A percentile compares a stretch with the other conserved stretches of the same genome.
These are phyloP conservation scores for Orthonychiurus folsomi DNA, from an alignment of 2,888 invertebrate genomes.

Conservation along the genomic window DNA sequence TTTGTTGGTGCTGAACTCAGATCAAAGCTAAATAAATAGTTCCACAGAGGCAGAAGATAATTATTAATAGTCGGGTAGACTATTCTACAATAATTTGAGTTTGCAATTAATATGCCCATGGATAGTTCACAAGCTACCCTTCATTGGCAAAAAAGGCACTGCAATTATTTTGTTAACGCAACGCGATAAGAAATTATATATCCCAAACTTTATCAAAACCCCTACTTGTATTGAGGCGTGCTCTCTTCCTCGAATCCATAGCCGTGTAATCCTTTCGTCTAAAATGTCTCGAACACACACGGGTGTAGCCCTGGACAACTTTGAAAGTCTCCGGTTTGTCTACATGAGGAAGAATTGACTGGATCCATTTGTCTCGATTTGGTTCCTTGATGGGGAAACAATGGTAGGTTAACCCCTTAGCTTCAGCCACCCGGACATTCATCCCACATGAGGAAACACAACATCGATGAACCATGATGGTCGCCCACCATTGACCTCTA, in stretches of 20 bases:
- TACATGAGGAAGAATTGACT: conserved; percentile 38
- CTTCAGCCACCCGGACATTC: conserved; percentile 37
- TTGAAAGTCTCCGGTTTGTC: conserved; percentile 38
- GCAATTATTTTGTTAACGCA: too few species aligned
- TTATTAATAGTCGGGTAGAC: too few species aligned
- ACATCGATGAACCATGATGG: conserved; percentile 38
- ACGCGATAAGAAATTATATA: too few species aligned
- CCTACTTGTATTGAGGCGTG: conserved; percentile 38
- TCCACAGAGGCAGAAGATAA: too few species aligned
- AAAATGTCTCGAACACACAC: conserved; percentile 39
- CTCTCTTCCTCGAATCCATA: conserved; percentile 37
- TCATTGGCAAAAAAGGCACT: too few species aligned
- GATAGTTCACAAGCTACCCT: too few species aligned
- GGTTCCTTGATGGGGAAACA: conserved; percentile 37
- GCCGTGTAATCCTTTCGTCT: conserved; percentile 36
- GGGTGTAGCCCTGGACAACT: conserved; percentile 37
- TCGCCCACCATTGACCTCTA: not conserved
- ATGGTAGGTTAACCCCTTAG: conserved; percentile 39
- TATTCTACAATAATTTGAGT: too few species aligned
- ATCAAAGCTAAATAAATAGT: too few species aligned
- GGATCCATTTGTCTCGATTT: conserved; percentile 36
- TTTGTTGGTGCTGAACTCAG: too few species aligned
- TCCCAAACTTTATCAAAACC: too few species aligned
- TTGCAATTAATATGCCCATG: too few species aligned
- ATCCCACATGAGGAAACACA: conserved; percentile 40